phyloP scores from a whole-genome alignment of 2,888 invertebrate species.

The Ommatoiulus sabulosus region DNA sequence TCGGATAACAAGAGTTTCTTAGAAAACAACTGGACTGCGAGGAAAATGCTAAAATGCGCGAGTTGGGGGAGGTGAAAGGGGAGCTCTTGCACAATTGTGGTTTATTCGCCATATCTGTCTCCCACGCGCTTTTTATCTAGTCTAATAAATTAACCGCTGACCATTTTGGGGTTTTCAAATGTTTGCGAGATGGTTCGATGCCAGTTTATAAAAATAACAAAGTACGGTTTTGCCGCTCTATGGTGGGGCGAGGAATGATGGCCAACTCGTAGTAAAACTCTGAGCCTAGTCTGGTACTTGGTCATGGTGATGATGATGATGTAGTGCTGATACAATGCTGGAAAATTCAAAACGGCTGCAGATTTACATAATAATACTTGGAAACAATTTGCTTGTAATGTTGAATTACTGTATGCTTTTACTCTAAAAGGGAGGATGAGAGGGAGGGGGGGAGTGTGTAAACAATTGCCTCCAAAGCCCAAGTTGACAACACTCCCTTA shows the following conservation, averaged over 20 bases:
- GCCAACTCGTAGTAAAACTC: neutral
- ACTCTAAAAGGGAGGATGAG: too few relatives aligned
- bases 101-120: slow-evolving; percentile 3
- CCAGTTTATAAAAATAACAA: slow-evolving; percentile 19
- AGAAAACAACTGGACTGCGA: neutral
- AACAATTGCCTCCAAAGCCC: too few relatives aligned
- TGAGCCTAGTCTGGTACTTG: neutral
- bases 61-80: neutral
- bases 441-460: too few relatives aligned
- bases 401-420: too few relatives aligned
- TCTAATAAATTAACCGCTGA: slow-evolving; percentile 12
- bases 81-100: neutral
- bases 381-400: too few relatives aligned
- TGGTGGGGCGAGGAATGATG: neutral
- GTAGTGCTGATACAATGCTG: too few relatives aligned
- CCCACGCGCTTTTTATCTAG: neutral
- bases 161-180: neutral
- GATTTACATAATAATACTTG: too few relatives aligned
- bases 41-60: neutral
- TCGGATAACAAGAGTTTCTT: neutral
- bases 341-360: too few relatives aligned
- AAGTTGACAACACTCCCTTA: too few relatives aligned
- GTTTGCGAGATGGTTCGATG: slow-evolving; percentile 3
- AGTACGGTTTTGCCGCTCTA: neutral
- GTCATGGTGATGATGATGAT: neutral